Base-by-base conservation (phyloP, 2,888 invertebrate genomes). In the Polyommatus icarus region DNA sequence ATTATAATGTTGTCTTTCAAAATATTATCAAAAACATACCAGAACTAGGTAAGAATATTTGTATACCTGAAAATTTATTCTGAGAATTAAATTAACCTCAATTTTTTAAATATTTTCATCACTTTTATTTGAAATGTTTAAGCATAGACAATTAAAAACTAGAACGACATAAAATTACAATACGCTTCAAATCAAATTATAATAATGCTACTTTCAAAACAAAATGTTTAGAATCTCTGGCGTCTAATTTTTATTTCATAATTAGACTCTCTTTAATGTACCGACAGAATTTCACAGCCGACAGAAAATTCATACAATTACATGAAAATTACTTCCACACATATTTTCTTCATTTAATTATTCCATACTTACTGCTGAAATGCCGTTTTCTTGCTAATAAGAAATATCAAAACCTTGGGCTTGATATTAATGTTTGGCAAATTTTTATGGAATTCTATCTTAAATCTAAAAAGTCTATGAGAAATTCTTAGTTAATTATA, bases 271-370 rank as follows among this genome's bases (percentile, higher is more conserved):
- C 40, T 72, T 72, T 72, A 10, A 10, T n/a, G 36, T 40, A 40
- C 72, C 72, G 72, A 40, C 72, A 72, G 72, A 72, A 72, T 32
- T 71, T 71, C 15, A 7, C 8, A n/a, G 32, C 71, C 18, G 71
- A n/a, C 71, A 32, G 71, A 71, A 61, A 61, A 32, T 40, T 71
- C 71, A 71, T 40, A 71, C n/a, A 71, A 40, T 67, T 71, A 71
- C n/a, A 40, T 20, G 40, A 72, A n/a, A 72, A 40, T 40, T n/a
- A 40, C 72, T 71, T 20, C 61, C 61, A 0, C 15, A 67, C 67
- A 29, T 29, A 20, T 4, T 15, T 67, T 67, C 15, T 29, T 29
- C 12, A 18, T 29, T 29, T 32, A 67, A 67, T 67, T 29, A 67
- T 67, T 67, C 29, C n/a, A n/a, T 61, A 24, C 61, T 12, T 67